These are phyloP conservation scores for Erythrocercus mccallii DNA, from an alignment of 2,113 vertebrate genomes.

Conservation along the genomic window DNA sequence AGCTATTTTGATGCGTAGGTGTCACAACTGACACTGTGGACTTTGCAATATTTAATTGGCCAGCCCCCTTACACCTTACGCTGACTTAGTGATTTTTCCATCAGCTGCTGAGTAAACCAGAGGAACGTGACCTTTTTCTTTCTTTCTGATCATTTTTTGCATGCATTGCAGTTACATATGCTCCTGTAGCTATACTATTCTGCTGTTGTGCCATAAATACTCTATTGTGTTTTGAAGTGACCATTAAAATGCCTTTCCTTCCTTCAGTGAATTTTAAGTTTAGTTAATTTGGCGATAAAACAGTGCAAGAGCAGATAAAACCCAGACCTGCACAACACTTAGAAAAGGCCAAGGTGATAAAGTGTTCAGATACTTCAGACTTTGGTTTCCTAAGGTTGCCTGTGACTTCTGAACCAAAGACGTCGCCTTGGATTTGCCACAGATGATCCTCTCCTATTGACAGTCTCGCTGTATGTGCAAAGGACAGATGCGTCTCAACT, in stretches of 20 bases:
- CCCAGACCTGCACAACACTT: conserved; percentile 14
- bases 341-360: conserved; percentile 59
- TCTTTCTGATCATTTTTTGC: conserved; percentile 16
- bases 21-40: background rate
- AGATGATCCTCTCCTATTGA: conserved; percentile 65
- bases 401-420: conserved; percentile 64
- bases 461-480: conserved; percentile 48
- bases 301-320: conserved; percentile 11
- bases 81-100: conserved; percentile 44
- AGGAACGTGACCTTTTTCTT: conserved; percentile 34
- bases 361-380: conserved; percentile 36
- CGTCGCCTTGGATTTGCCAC: conserved; percentile 11
- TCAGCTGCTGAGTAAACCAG: conserved; percentile 34
- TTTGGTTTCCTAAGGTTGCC: conserved; percentile 61
- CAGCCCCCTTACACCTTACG: background rate
- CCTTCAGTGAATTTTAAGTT: background rate
- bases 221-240: background rate
- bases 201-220: background rate
- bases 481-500: conserved; percentile 80
- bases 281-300: conserved; percentile 35
- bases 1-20: background rate
- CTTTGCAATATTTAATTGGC: background rate
- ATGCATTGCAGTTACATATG: background rate
- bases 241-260: background rate
- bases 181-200: background rate